Evolutionary conservation across 2,888 invertebrate genomes (phyloP), one percentile per base, ranked within the genome.

Genomic region (Mythimna loreyi): DNA sequence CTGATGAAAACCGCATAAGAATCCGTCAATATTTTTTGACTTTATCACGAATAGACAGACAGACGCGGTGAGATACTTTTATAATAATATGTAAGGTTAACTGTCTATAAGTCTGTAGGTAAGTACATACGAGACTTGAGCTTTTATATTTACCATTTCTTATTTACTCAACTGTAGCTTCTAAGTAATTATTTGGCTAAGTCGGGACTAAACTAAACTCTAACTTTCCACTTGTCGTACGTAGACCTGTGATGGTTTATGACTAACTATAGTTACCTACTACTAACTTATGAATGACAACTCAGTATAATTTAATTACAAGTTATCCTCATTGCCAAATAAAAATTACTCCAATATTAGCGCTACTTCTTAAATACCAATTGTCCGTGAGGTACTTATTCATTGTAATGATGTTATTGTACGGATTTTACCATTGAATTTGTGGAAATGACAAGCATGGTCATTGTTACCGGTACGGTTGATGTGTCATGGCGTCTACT

Each of bases 391-490:
- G 47, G 47, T 53, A 25, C 43, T 63, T 61, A 69, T 55, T 73
- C 81, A 77, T 73, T 66, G 66, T 47, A 23, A 33, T 16, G n/a
- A 40, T 70, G 63, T 70, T 64, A 76, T 77, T 73, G 69, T 63
- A 53, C 58, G 67, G 40, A 64, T 82, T 71, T 72, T 68, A 67
- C 55, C 70, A 74, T 78, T 83, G 74, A 74, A 69, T 83, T 73
- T 56, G 74, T 81, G 82, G 78, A 78, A 83, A 69, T 69, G 65
- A 71, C 40, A 52, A 52, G 30, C 57, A 59, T 59, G 62, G 67
- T 70, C 70, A 81, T 81, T 81, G 81, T 83, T 81, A 63, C 71
- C 33, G 43, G 59, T 82, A 65, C 53, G 33, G 76, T 83, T 65
- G 57, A 67, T 83, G 78, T 66, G 73, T 81, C 81, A 83, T 67